Evolutionary conservation across 2,797 vertebrate genomes (phyloP).

Genomic region (Choloepus didactylus): DNA sequence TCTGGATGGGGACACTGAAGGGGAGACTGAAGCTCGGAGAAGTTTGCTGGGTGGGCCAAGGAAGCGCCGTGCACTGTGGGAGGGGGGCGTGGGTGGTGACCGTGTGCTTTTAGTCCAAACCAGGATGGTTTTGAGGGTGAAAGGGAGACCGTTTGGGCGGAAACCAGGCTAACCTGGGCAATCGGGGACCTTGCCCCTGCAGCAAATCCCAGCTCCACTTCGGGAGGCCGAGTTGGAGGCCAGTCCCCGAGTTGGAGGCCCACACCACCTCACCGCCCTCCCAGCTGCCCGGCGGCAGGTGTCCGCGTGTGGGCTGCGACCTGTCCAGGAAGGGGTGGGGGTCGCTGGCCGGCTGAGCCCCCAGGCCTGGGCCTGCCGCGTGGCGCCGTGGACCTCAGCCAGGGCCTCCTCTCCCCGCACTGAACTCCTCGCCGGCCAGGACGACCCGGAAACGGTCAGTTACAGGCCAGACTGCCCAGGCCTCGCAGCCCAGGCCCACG

Average conservation of each 20-base stretch:
- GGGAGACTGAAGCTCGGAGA: no score
- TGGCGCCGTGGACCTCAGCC: not conserved
- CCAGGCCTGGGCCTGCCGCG: not conserved
- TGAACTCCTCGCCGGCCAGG: not conserved
- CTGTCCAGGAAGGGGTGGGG: accelerated
- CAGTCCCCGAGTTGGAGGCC: no score
- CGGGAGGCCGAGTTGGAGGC: accelerated
- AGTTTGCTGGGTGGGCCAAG: not conserved
- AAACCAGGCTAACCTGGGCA: accelerated
- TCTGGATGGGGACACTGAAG: no score
- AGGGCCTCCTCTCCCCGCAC: not conserved
- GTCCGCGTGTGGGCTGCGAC: not conserved
- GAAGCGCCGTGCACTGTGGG: no score
- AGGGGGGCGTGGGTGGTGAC: accelerated
- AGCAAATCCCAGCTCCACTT: not conserved
- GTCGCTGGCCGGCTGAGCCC: accelerated
- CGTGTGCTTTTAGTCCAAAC: accelerated
- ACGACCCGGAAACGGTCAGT: accelerated
- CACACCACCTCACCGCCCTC: accelerated
- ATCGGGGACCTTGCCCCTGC: accelerated
- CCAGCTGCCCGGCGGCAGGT: accelerated
- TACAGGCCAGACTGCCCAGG: not conserved
- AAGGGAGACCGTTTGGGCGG: not conserved
- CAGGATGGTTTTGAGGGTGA: not conserved
- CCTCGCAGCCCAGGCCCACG: not conserved